A percentile compares a stretch with the other conserved stretches of the same genome.
These are phyloP conservation scores for Brenthis hecate DNA, from an alignment of 2,888 invertebrate genomes.

Conservation along the genomic window DNA sequence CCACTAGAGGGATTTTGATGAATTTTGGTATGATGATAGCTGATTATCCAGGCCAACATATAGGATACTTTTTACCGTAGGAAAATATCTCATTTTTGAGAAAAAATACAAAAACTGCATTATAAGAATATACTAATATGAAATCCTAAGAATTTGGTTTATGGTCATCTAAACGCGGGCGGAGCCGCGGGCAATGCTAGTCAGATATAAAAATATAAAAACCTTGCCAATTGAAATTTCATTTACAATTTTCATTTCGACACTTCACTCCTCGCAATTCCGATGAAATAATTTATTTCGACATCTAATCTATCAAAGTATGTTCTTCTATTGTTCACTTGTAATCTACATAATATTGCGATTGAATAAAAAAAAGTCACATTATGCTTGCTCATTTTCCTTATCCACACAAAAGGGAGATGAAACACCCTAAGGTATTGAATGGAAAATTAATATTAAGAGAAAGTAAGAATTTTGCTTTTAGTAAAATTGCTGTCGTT, in stretches of 20 bases:
- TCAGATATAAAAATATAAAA: neutral
- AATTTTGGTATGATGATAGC: too few species aligned
- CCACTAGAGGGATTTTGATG: too few species aligned
- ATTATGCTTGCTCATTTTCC: constrained; percentile 30
- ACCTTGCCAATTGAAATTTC: neutral
- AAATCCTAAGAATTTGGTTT: too few species aligned
- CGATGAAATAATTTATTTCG: constrained; percentile 13
- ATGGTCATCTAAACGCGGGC: too few species aligned
- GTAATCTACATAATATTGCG: constrained; percentile 26
- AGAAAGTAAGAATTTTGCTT: constrained; percentile 49
- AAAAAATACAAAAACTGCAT: too few species aligned
- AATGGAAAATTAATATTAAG: constrained; percentile 53
- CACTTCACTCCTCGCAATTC: neutral
- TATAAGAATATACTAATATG: too few species aligned
- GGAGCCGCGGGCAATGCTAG: too few species aligned
- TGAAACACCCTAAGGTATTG: constrained; percentile 40
- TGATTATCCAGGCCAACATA: too few species aligned
- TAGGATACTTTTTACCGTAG: too few species aligned
- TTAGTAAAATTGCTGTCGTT: constrained; percentile 58
- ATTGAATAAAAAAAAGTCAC: constrained; percentile 26
- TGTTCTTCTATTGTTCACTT: constrained; percentile 15
- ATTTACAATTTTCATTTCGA: constrained; percentile 1
- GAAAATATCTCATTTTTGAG: too few species aligned
- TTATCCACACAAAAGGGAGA: constrained; percentile 32
- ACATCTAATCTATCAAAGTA: constrained; percentile 19